These are phyloP conservation scores for Diploscapter pachys DNA, from an alignment of 1,140 invertebrate species.

Conservation along the genomic window DNA sequence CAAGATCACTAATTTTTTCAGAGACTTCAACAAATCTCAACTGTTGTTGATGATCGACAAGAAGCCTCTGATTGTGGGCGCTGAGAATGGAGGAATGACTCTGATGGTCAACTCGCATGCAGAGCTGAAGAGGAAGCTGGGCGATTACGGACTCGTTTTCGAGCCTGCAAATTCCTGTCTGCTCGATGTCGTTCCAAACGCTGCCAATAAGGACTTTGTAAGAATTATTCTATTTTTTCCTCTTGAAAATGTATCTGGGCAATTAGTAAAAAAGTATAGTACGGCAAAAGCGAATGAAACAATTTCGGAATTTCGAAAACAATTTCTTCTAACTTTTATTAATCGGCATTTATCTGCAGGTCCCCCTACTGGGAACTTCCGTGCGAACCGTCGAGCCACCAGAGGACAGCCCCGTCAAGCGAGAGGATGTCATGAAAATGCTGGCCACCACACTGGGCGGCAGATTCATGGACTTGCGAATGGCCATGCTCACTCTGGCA, in stretches of 20 bases:
- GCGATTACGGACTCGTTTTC: constrained; percentile 23
- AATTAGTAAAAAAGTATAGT: no score
- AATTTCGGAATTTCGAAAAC: no score
- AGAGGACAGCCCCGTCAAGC: constrained; percentile 24
- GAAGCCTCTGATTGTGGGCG: constrained; percentile 37
- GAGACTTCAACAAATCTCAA: constrained; percentile 40
- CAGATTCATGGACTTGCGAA: constrained; percentile 47
- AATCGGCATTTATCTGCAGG: constrained; percentile 6
- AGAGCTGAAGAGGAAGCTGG: constrained; percentile 20
- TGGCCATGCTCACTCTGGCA: background rate
- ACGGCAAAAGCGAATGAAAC: no score
- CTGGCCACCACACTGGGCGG: constrained; percentile 40
- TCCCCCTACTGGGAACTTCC: constrained; percentile 44
- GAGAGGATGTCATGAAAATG: constrained; percentile 13
- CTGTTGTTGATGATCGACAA: constrained; percentile 46
- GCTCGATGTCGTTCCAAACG: constrained; percentile 9
- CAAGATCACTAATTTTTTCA: background rate
- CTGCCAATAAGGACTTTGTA: no score
- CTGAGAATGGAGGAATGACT: background rate
- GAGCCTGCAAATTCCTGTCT: constrained; percentile 24
- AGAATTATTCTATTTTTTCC: no score
- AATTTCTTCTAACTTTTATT: no score
- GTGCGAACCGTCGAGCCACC: constrained; percentile 43
- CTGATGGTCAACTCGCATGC: constrained; percentile 4
- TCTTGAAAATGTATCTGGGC: no score